A percentile compares a stretch with the other conserved stretches of the same genome.
Conservation (phyloP, 2,113 vertebrate species). For the Sminthopsis crassicaudata region DNA sequence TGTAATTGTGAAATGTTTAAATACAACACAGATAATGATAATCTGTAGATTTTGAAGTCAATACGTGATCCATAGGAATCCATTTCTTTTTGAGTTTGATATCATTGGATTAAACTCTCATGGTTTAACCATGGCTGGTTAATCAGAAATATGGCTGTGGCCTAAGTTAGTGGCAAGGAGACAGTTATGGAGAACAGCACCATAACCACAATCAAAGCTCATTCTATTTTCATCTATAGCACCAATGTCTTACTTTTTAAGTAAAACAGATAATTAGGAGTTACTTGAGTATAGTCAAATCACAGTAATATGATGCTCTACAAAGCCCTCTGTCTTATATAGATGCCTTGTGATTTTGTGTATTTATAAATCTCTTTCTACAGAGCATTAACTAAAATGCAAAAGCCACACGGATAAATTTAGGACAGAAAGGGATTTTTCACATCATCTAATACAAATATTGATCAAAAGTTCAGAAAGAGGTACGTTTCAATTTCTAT, state of each 20-base stretch:
- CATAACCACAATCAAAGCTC: neutral
- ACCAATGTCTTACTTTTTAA: neutral
- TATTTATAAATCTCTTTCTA: neutral
- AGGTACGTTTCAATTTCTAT: neutral
- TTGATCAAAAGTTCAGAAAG: neutral
- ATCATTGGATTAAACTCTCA: neutral
- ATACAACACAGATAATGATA: neutral
- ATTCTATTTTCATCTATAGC: neutral
- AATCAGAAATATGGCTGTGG: neutral
- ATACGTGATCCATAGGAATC: too few species aligned
- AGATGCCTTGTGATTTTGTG: neutral
- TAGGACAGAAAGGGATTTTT: neutral
- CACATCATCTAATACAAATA: neutral
- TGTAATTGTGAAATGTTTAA: neutral
- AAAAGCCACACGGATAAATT: neutral
- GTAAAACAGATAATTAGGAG: neutral
- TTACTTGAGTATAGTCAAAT: neutral
- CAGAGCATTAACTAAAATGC: neutral
- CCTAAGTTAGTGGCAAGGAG: neutral
- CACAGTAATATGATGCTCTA: neutral
- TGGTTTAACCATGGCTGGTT: neutral
- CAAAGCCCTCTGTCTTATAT: neutral
- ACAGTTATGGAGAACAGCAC: neutral
- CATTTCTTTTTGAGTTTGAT: neutral
- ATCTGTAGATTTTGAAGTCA: neutral